Conservation (phyloP, 35 echinoderm and acorn worm species). For the Eucidaris tribuloides region DNA sequence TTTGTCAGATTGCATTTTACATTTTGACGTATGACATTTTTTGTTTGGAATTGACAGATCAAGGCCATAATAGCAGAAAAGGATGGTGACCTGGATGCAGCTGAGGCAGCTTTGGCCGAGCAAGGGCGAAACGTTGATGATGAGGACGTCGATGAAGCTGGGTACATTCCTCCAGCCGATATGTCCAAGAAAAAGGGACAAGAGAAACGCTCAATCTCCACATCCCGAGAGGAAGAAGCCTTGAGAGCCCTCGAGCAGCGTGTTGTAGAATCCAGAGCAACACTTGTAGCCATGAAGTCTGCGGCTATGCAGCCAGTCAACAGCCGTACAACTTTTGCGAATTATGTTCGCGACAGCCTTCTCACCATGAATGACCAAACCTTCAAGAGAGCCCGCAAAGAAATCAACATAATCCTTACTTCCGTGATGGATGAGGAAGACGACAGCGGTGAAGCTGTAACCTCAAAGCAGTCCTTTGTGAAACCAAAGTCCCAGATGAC, state of each 20-base stretch:
- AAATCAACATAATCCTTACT: neutral
- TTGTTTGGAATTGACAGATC: neutral
- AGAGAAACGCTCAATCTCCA: neutral
- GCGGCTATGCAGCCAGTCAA: conserved; percentile 4
- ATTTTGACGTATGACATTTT: too few species aligned
- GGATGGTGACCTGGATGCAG: neutral
- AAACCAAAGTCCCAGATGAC: neutral
- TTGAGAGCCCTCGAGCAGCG: neutral
- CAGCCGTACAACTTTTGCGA: neutral
- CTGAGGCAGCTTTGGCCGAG: conserved; percentile 3
- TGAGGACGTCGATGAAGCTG: neutral
- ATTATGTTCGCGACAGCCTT: conserved; percentile 15
- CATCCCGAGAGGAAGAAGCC: conserved; percentile 12
- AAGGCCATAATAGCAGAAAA: conserved; percentile 13
- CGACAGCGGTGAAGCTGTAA: neutral
- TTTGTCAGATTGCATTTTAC: too few species aligned
- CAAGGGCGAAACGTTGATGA: conserved; percentile 19
- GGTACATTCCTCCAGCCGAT: neutral
- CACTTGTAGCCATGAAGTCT: neutral
- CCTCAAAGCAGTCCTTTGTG: neutral
- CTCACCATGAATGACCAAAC: neutral
- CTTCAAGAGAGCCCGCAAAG: conserved; percentile 18
- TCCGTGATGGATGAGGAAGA: neutral
- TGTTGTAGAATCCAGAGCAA: conserved; percentile 7
- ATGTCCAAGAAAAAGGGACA: conserved; percentile 6